Evolutionary conservation across 2,888 invertebrate species (phyloP).

Genomic region (Caenorhabditis sp.): DNA sequence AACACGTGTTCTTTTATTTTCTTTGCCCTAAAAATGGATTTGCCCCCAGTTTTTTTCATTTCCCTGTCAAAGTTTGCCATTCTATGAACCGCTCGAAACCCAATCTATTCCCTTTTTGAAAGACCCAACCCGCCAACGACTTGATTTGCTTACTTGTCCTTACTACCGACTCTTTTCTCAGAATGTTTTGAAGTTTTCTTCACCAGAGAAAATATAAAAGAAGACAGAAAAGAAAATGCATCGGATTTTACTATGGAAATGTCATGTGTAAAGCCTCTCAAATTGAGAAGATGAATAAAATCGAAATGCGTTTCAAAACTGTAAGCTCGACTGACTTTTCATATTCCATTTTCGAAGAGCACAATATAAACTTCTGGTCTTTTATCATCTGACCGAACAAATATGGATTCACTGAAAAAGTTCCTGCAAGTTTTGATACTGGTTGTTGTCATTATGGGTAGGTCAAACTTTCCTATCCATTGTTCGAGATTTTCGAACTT

Average conservation of each 20-base stretch:
- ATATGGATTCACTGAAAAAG: not conserved
- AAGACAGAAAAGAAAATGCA: too few relatives aligned
- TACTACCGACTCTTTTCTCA: not conserved
- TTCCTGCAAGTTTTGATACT: not conserved
- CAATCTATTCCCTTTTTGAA: constrained; percentile 8
- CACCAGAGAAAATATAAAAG: constrained; percentile 13
- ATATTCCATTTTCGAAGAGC: constrained; percentile 1
- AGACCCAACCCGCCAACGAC: constrained; percentile 37
- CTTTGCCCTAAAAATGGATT: not conserved
- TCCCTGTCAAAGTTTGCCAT: constrained; percentile 20
- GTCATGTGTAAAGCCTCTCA: constrained; percentile 29
- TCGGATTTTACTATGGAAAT: constrained; percentile 59
- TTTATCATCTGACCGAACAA: not conserved
- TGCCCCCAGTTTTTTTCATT: not conserved
- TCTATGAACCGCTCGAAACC: constrained; percentile 34
- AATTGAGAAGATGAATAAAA: constrained; percentile 51
- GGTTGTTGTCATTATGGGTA: constrained; percentile 3
- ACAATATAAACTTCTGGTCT: constrained; percentile 4
- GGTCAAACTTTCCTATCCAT: too few relatives aligned
- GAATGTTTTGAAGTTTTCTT: not conserved
- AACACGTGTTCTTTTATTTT: constrained; percentile 43
- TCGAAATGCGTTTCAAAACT: constrained; percentile 43
- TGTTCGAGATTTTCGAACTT: too few relatives aligned
- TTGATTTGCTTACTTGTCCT: constrained; percentile 49
- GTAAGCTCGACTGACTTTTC: not conserved